Conservation (phyloP, 2,113 vertebrate genomes). For the Scalopus aquaticus region DNA sequence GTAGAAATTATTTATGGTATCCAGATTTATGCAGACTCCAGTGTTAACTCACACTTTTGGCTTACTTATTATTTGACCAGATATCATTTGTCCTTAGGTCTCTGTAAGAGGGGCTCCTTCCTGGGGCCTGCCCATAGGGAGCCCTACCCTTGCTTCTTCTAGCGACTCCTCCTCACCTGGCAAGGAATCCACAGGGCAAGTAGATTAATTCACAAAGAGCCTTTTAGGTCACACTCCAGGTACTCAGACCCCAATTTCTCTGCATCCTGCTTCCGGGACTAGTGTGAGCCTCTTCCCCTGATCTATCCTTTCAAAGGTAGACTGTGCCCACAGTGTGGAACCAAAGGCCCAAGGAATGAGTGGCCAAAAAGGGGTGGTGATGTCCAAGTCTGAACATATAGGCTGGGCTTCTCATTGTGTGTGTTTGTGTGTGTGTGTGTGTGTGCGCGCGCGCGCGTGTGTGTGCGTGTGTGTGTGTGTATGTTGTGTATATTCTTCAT, state of each 20-base stretch:
- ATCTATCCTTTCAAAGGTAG: background rate
- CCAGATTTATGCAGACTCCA: slow-evolving; percentile 1
- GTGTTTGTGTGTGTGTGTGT: too few species aligned
- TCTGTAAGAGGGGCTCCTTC: background rate
- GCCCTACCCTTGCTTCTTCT: background rate
- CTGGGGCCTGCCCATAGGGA: background rate
- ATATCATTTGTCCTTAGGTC: background rate
- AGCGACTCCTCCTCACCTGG: background rate
- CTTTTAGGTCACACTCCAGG: background rate
- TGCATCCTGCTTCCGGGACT: background rate
- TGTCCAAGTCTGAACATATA: background rate
- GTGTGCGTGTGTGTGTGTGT: background rate
- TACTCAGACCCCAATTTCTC: background rate
- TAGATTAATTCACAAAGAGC: background rate
- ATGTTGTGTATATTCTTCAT: background rate
- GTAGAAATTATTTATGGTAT: slow-evolving; percentile 12
- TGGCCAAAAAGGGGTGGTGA: background rate
- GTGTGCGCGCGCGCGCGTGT: too few species aligned
- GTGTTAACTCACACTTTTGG: background rate
- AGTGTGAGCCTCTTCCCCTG: background rate
- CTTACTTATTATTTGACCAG: slow-evolving; percentile 32
- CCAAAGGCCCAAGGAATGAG: background rate
- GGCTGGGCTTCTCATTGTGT: background rate
- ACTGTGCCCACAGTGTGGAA: background rate
- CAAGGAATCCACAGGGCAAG: background rate